phyloP scores from a whole-genome alignment of 2,888 invertebrate species.

The Rotaria socialis region DNA sequence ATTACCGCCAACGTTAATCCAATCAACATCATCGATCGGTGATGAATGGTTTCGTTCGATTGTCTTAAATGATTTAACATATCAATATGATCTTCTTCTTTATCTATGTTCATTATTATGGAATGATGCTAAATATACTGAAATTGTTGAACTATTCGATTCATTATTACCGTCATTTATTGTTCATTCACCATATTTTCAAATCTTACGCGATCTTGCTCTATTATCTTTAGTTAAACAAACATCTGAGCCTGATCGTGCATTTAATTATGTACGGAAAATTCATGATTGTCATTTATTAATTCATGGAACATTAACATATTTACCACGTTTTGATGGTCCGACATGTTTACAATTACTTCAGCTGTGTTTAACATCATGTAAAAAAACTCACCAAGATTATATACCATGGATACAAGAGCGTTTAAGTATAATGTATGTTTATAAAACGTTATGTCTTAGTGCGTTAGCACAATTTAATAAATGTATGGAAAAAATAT shows the following conservation, averaged over 20 bases:
- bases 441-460: constrained; percentile 11
- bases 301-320: constrained; percentile 2
- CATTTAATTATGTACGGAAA: background rate
- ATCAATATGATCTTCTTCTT: constrained; percentile 30
- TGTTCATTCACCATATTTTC: constrained; percentile 8
- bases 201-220: background rate
- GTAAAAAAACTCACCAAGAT: background rate
- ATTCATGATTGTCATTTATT: constrained; percentile 19
- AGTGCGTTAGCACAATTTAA: background rate
- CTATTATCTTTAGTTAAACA: background rate
- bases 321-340: background rate
- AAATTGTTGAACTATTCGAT: background rate
- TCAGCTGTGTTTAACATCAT: constrained; percentile 32
- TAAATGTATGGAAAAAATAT: background rate
- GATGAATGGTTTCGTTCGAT: constrained; percentile 34
- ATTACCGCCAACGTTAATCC: background rate
- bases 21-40: background rate
- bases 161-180: constrained; percentile 36
- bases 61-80: constrained; percentile 33
- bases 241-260: background rate
- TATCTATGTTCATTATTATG: constrained; percentile 23
- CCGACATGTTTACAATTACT: background rate
- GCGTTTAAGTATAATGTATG: background rate
- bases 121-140: background rate
- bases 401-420: background rate